phyloP scores from a whole-genome alignment of 1,140 invertebrate species.

The Trichonephila clavata region DNA sequence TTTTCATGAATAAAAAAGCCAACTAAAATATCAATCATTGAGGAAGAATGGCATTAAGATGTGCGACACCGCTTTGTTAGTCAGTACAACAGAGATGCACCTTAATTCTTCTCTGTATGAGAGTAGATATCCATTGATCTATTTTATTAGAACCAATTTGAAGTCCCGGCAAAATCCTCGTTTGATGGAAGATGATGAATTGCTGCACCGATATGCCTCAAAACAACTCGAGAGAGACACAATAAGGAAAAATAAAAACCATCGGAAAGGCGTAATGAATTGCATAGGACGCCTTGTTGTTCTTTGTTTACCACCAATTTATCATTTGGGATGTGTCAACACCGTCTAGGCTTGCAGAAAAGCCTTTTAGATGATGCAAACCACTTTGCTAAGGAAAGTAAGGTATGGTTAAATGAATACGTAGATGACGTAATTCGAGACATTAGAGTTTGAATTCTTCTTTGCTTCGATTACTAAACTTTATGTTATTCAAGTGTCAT shows the following conservation, averaged over 20 bases:
- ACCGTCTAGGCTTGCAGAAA: background rate
- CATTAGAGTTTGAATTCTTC: too few species aligned
- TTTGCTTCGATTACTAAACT: too few species aligned
- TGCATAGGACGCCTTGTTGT: background rate
- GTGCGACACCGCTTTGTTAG: too few species aligned
- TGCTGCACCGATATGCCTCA: background rate
- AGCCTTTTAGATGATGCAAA: background rate
- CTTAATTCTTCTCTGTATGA: too few species aligned
- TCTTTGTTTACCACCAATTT: background rate
- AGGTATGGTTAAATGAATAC: too few species aligned
- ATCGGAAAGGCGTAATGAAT: background rate
- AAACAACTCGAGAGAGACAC: background rate
- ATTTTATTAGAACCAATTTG: background rate
- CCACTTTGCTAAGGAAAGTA: too few species aligned
- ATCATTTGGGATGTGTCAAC: background rate
- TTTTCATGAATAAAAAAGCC: too few species aligned
- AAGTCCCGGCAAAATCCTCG: background rate
- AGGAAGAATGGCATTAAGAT: too few species aligned
- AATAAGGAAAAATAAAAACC: background rate
- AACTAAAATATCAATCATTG: too few species aligned
- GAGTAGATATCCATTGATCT: background rate
- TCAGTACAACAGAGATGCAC: too few species aligned
- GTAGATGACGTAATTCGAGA: too few species aligned
- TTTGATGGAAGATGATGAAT: conserved; percentile 17
- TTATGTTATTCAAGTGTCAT: too few species aligned